Base-by-base conservation (phyloP, 2,888 invertebrate genomes). In the Leptopilina drosophilae region DNA sequence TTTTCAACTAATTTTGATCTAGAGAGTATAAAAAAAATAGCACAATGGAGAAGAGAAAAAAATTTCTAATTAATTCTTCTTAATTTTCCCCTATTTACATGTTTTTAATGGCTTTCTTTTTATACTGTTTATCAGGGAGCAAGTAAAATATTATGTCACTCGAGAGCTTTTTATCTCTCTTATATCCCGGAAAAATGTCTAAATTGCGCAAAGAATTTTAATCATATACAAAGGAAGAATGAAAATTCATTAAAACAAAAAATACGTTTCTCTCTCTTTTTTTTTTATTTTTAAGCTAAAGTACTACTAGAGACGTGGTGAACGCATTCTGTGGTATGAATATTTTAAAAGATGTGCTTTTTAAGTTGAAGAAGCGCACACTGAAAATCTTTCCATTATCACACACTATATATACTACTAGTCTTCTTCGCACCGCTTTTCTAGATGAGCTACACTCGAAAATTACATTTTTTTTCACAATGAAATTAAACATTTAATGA, bases 191-290 rank as follows among this genome's bases (percentile, higher is more conserved):
- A n/a, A 59, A 59, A 59, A 59, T n/a, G 59, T 59, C 59, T 8
- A 15, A 59, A 15, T 59, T 59, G n/a, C 59, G n/a, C n/a, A 59
- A 59, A n/a, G 59, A 59, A 59, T 59, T 59, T 59, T 59, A 59
- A 59, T 59, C 59, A 59, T 59, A 46, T 9, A 59, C 59, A 59
- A 59, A 59, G 59, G 59, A 59, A 59, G n/a, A 59, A 59, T 59
- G 59, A 59, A 59, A 59, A 59, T 56, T 56, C 56, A 56, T 56
- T 56, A 56, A 56, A 56, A 7, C 56, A 56, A 56, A 56, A 56
- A 56, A n/a, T 56, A 56, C 14, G 5, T 56, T 56, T n/a, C 15
- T n/a, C 15, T 15, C 15, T 8, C 8, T 59, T n/a, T 59, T 15
- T 3, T n/a, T 56, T 56, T 56, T 15, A 59, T n/a, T 56, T 56